A percentile compares a stretch with the other conserved stretches of the same genome.
Evolutionary conservation across 2,888 invertebrate species (phyloP).

Genomic region (Brachycybe producta): DNA sequence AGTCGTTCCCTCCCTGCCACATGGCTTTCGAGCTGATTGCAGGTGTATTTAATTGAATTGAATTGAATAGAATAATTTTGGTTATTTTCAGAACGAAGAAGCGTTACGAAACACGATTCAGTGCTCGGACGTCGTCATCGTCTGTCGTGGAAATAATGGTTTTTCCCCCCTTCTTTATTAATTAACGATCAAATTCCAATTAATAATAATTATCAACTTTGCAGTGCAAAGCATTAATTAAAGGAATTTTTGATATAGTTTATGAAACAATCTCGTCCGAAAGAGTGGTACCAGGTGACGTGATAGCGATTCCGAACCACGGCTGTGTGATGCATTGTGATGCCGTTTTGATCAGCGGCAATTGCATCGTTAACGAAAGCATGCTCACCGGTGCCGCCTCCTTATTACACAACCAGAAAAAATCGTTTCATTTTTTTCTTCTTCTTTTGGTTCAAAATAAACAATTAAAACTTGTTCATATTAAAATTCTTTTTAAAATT

Average conservation of each 20-base stretch:
- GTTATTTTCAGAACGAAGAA: conserved; percentile 53
- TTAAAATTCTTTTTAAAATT: too few species aligned
- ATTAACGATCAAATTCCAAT: conserved; percentile 19
- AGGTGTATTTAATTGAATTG: too few species aligned
- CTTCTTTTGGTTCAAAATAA: not conserved
- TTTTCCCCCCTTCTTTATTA: too few species aligned
- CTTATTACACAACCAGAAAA: conserved; percentile 16
- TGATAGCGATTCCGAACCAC: conserved; percentile 63
- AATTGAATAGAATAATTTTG: too few species aligned
- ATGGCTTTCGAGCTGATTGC: too few species aligned
- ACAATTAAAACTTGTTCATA: not conserved
- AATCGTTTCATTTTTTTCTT: not conserved
- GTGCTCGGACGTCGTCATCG: conserved; percentile 56
- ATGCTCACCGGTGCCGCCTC: conserved; percentile 77
- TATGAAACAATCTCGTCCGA: conserved; percentile 39
- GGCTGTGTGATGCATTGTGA: conserved; percentile 62
- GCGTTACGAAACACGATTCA: conserved; percentile 83
- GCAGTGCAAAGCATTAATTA: not conserved
- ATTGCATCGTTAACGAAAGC: conserved; percentile 85
- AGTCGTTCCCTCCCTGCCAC: too few species aligned
- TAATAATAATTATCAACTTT: conserved; percentile 21
- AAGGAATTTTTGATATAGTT: conserved; percentile 10
- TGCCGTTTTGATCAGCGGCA: conserved; percentile 70
- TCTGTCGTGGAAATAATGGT: conserved; percentile 40
- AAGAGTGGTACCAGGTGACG: conserved; percentile 72